Conservation (phyloP, 2,888 invertebrate species). For the Gerosis bhagava region DNA sequence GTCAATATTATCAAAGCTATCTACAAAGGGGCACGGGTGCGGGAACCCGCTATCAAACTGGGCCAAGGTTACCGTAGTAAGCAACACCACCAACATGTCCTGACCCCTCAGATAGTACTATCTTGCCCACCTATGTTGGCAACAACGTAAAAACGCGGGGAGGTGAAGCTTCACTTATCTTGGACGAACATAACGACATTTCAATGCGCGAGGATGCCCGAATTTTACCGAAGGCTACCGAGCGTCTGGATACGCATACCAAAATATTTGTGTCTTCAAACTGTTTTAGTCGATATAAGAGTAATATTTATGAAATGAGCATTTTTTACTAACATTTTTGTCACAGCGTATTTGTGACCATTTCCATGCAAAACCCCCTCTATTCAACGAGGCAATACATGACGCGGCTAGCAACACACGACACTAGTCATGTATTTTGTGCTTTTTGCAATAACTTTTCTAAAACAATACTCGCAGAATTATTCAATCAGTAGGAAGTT, state of each 20-base stretch:
- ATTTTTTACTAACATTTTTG: too few species aligned
- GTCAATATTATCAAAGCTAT: slow-evolving; percentile 54
- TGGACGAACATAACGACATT: slow-evolving; percentile 38
- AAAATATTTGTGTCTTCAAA: slow-evolving; percentile 3
- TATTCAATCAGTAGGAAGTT: too few species aligned
- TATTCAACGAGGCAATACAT: too few species aligned
- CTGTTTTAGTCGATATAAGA: too few species aligned
- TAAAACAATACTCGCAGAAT: too few species aligned
- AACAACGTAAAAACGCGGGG: slow-evolving; percentile 34
- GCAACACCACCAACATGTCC: slow-evolving; percentile 40
- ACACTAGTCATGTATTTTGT: too few species aligned
- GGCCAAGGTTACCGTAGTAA: slow-evolving; percentile 62
- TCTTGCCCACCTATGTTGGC: slow-evolving; percentile 37
- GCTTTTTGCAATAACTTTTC: too few species aligned
- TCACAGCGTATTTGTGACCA: too few species aligned
- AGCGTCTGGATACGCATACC: slow-evolving; percentile 21
- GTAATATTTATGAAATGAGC: too few species aligned
- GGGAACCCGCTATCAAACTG: slow-evolving; percentile 52
- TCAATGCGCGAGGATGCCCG: slow-evolving; percentile 40
- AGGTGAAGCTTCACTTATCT: slow-evolving; percentile 40
- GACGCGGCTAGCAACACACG: too few species aligned
- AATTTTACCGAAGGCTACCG: slow-evolving; percentile 53
- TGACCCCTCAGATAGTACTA: slow-evolving; percentile 49
- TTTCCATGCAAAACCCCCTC: too few species aligned
- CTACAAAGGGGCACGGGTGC: slow-evolving; percentile 44